These are phyloP conservation scores for Myodes glareolus DNA, from an alignment of 2,113 vertebrate species.

Conservation along the genomic window DNA sequence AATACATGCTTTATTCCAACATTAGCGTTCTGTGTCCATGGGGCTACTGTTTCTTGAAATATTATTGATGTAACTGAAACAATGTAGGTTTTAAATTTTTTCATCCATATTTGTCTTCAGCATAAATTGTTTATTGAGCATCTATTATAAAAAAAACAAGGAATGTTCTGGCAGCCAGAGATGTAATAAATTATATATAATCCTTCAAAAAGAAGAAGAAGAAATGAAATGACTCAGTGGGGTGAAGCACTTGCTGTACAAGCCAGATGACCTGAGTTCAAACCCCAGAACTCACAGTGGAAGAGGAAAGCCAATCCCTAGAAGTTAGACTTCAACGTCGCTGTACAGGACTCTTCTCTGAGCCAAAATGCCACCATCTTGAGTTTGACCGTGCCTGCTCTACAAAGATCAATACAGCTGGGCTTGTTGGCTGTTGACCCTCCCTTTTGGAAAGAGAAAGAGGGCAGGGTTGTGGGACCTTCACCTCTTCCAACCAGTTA, in stretches of 20 bases:
- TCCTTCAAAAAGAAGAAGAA: not conserved
- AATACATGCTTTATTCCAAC: not conserved
- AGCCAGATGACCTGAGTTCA: not conserved
- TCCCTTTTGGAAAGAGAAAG: not conserved
- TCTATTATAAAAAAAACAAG: constrained; percentile 21
- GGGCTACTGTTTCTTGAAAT: not conserved
- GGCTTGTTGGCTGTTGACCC: no score
- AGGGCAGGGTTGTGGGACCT: not conserved
- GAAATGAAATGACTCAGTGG: not conserved
- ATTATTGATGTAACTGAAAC: not conserved
- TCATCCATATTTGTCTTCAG: not conserved
- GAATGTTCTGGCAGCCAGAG: not conserved
- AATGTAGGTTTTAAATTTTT: not conserved
- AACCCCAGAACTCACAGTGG: not conserved
- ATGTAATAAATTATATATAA: constrained; percentile 34
- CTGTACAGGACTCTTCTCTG: not conserved
- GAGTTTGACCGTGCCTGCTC: not conserved
- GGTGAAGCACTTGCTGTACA: not conserved
- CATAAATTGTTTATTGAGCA: constrained; percentile 13
- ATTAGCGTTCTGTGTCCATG: not conserved
- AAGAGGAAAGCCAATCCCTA: not conserved
- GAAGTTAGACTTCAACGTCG: not conserved
- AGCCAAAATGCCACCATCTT: not conserved
- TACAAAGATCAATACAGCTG: not conserved
- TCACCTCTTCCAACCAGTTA: not conserved